Evolutionary conservation across 2,888 invertebrate genomes (phyloP), one percentile per base, ranked within the genome.

Genomic region (Odontothrips loti): DNA sequence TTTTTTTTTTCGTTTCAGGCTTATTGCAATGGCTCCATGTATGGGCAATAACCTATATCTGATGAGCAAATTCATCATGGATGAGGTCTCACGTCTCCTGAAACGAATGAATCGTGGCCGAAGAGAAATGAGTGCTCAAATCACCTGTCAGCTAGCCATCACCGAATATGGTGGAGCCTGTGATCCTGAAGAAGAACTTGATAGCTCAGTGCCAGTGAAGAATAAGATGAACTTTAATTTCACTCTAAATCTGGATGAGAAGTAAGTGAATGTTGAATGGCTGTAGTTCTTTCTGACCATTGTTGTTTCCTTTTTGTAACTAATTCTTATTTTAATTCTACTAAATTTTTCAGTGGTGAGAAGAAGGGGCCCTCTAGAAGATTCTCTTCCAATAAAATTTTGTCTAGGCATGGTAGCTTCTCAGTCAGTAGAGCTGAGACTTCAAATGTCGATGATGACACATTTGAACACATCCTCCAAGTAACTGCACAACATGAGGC

Each of bases 401-500:
- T 88, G 51, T 87, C 86, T 1, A 86, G 87, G 81, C 89, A 90
- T 84, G 93, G 93, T 86, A 90, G 93, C 48, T 93, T 92, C 86
- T 93, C 93, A 83, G 92, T 93, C 9, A 47, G 47, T 34, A 48
- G 63, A 80, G 75, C 79, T 79, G 82, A 80, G 68, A 43, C 47
- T 75, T 8, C 82, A 81, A 11, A 82, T 85, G 83, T 82, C 20
- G 86, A 86, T 80, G 88, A 89, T 80, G 90, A 91, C 84, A 89
- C 90, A 0, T 89, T 90, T 83, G 90, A 90, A 80, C 88, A 90
- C 84, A 89, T 91, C 81, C 86, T 91, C 8, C 88, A 90, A 83
- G 88, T 87, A 84, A 95, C 96, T 81, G 90, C 93, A 79, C 93
- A 95, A 84, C 95, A 96, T 86, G 97, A 97, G 84, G 94, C 96